phyloP scores from a whole-genome alignment of 2,797 vertebrate genomes.

The Cossypha heuglini region DNA sequence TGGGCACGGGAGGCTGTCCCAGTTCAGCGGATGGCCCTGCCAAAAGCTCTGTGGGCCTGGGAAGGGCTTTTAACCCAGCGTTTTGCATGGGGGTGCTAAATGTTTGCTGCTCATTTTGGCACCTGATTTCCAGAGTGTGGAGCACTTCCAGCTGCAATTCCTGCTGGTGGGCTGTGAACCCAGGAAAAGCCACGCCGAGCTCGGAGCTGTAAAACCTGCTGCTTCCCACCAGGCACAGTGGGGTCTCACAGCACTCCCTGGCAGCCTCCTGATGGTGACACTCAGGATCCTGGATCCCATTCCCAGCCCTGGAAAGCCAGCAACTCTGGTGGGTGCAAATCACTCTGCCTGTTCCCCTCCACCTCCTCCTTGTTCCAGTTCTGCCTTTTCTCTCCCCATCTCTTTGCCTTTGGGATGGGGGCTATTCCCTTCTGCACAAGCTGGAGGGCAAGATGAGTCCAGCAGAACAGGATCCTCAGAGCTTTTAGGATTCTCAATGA shows the following conservation, averaged over 20 bases:
- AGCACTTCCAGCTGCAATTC: constrained; percentile 35
- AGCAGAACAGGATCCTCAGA: background rate
- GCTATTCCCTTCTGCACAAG: background rate
- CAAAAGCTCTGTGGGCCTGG: background rate
- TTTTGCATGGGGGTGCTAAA: background rate
- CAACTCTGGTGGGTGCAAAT: background rate
- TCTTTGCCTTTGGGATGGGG: background rate
- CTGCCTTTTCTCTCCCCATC: background rate
- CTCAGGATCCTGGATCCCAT: background rate
- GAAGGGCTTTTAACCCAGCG: background rate
- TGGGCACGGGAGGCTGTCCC: rapidly evolving
- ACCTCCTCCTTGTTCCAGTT: background rate
- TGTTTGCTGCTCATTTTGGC: background rate
- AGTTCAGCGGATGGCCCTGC: background rate
- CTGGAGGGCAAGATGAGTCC: background rate
- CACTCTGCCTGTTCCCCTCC: background rate
- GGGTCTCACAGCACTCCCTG: background rate
- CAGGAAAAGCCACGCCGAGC: background rate
- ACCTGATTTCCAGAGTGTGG: background rate
- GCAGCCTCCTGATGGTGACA: background rate
- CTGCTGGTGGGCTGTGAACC: constrained; percentile 17
- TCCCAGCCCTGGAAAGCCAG: background rate
- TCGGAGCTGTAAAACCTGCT: background rate
- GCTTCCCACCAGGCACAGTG: rapidly evolving
- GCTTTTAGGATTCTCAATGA: background rate